Evolutionary conservation across 2,888 invertebrate genomes (phyloP).

Genomic region (Melanargia galathea): DNA sequence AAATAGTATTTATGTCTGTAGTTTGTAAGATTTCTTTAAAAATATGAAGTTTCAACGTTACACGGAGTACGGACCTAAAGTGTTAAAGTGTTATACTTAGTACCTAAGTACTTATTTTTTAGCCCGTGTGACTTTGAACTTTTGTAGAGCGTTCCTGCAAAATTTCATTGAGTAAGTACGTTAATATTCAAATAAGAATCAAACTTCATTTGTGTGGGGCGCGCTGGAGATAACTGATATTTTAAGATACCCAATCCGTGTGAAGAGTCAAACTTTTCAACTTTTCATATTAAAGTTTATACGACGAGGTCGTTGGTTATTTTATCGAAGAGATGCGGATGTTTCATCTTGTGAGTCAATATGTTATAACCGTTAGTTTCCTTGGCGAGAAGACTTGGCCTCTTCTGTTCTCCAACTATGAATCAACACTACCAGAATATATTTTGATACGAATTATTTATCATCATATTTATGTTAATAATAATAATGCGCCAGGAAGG

Average conservation of each 20-base stretch:
- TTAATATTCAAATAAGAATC: too few species aligned
- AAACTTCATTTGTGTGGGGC: too few species aligned
- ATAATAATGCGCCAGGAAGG: too few species aligned
- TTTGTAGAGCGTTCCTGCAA: too few species aligned
- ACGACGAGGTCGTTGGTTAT: constrained; percentile 6
- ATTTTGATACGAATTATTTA: constrained; percentile 1
- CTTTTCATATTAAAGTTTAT: constrained; percentile 22
- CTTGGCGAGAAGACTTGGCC: neutral
- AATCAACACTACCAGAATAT: neutral
- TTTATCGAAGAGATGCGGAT: neutral
- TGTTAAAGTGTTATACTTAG: too few species aligned
- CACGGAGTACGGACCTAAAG: too few species aligned
- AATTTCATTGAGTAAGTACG: too few species aligned
- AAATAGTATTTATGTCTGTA: too few species aligned
- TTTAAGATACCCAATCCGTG: neutral
- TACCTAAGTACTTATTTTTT: too few species aligned
- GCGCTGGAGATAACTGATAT: constrained; percentile 13
- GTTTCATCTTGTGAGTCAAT: neutral
- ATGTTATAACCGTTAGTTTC: neutral
- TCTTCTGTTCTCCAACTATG: neutral
- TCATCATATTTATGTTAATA: neutral
- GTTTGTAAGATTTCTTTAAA: too few species aligned
- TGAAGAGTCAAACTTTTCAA: neutral
- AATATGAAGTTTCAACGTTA: too few species aligned
- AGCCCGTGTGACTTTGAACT: too few species aligned